Evolutionary conservation across 2,888 invertebrate genomes (phyloP).

Genomic region (Heliconius aoede): DNA sequence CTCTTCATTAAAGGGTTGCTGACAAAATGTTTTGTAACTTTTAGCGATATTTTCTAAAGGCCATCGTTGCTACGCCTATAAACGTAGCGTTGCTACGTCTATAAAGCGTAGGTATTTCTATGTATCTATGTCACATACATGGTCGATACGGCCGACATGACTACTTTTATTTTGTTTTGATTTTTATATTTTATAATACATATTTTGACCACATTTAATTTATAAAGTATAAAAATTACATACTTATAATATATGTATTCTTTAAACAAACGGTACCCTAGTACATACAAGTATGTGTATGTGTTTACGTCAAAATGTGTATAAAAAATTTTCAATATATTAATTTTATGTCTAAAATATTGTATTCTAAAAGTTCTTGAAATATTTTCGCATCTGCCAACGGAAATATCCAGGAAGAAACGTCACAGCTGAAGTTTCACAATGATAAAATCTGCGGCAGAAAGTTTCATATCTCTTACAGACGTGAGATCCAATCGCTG

Average conservation of each 20-base stretch:
- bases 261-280: neutral
- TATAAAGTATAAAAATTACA: no score
- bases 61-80: neutral
- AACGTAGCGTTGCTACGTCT: no score
- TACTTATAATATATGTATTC: neutral
- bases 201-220: no score
- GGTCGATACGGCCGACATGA: neutral
- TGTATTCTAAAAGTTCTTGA: neutral
- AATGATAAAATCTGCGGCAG: constrained; percentile 44
- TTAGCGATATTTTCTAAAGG: constrained; percentile 20
- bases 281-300: no score
- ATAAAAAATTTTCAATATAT: neutral
- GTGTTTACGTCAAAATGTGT: neutral
- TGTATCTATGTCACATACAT: neutral
- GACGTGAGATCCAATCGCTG: constrained; percentile 57
- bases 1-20: constrained; percentile 8
- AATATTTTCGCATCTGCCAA: neutral
- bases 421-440: constrained; percentile 32
- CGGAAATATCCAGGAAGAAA: neutral
- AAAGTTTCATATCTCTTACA: constrained; percentile 54
- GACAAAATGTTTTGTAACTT: constrained; percentile 16
- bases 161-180: no score
- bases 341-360: neutral
- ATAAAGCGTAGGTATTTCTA: neutral
- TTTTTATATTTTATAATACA: no score